Conservation (phyloP, 2,113 vertebrate species). For the Ascaphus truei region DNA sequence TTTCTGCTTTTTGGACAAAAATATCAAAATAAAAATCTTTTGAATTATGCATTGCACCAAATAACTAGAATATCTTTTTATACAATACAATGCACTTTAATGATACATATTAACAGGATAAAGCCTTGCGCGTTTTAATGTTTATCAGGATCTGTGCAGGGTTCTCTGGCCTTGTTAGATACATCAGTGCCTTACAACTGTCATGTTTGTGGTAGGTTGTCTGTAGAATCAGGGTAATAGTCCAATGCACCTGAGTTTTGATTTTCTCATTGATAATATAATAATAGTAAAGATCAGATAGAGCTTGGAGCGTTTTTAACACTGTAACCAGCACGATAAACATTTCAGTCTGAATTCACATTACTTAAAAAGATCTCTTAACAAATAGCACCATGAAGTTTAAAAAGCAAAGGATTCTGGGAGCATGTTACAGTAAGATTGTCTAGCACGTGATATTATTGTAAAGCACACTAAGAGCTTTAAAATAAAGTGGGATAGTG, state of each 20-base stretch:
- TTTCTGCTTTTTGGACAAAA: slow-evolving; percentile 75
- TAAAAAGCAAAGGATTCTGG: slow-evolving; percentile 18
- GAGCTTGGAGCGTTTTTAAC: slow-evolving; percentile 40
- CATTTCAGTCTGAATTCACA: slow-evolving; percentile 85
- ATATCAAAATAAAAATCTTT: slow-evolving; percentile 95
- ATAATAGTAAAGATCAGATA: slow-evolving; percentile 5
- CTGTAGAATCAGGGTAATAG: slow-evolving; percentile 28
- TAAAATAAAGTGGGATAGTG: slow-evolving; percentile 6
- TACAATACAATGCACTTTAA: slow-evolving; percentile 74
- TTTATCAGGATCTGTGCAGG: slow-evolving; percentile 70
- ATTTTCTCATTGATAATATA: slow-evolving; percentile 52
- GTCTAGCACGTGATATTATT: slow-evolving; percentile 17
- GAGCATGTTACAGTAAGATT: slow-evolving; percentile 28
- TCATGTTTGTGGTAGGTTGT: background rate
- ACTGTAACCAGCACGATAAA: slow-evolving; percentile 65
- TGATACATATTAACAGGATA: slow-evolving; percentile 85
- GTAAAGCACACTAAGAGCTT: slow-evolving; percentile 11
- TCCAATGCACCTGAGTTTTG: slow-evolving; percentile 78
- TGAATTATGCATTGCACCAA: slow-evolving; percentile 86
- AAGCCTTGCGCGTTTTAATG: slow-evolving; percentile 74
- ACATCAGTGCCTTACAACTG: slow-evolving; percentile 75
- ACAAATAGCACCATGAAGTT: slow-evolving; percentile 90
- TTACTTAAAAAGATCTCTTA: slow-evolving; percentile 63
- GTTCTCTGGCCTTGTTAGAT: slow-evolving; percentile 74
- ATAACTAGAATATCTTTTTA: slow-evolving; percentile 81